These are phyloP conservation scores for Rotaria sp. DNA, from an alignment of 2,888 invertebrate species.

Conservation along the genomic window DNA sequence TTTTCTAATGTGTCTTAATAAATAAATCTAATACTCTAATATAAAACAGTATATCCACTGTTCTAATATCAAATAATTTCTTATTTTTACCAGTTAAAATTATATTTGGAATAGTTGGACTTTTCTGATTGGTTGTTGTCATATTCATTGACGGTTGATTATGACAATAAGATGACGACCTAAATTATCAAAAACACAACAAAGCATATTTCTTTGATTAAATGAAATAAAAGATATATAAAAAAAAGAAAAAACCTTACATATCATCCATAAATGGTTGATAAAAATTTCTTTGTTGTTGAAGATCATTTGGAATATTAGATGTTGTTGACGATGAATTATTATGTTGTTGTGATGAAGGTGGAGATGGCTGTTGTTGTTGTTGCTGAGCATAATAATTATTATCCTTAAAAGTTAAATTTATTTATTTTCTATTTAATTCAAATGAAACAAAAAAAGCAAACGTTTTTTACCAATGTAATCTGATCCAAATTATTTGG, in stretches of 20 bases:
- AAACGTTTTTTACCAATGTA: not conserved
- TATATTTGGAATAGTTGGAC: constrained; percentile 26
- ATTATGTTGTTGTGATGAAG: not conserved
- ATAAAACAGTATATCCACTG: no score
- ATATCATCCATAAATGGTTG: not conserved
- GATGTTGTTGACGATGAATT: not conserved
- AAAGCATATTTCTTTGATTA: not conserved
- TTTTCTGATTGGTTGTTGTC: not conserved
- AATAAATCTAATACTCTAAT: no score
- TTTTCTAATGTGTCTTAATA: no score
- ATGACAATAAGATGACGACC: not conserved
- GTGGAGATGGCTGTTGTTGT: not conserved
- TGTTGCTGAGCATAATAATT: not conserved
- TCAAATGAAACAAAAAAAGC: no score
- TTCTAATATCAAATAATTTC: no score
- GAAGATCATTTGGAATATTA: not conserved
- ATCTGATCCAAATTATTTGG: constrained; percentile 27
- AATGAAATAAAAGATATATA: not conserved
- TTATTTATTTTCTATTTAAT: no score
- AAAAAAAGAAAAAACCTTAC: not conserved
- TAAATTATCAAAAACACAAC: not conserved
- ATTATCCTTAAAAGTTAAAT: not conserved
- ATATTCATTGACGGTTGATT: not conserved
- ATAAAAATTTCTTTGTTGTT: not conserved
- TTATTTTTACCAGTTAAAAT: constrained; percentile 7